Percentiles rank a stretch among this genome's conserved stretches.
phyloP scores from a whole-genome alignment of 2,113 vertebrate genomes.

The Aspidoscelis tigris region DNA sequence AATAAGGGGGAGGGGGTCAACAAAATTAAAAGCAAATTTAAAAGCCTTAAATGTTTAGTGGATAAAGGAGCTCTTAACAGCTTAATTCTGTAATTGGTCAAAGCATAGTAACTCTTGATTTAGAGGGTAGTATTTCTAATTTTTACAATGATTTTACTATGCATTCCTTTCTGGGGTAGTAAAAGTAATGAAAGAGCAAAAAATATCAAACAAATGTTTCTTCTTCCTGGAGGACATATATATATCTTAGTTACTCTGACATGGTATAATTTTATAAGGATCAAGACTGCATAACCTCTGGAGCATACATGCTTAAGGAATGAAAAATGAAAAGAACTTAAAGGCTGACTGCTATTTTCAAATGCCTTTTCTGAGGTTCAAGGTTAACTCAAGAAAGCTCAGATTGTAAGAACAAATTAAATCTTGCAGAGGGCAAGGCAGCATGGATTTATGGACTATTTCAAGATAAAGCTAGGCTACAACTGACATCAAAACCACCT shows the following conservation, averaged over 20 bases:
- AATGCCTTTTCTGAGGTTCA: not conserved
- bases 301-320: not conserved
- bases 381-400: not conserved
- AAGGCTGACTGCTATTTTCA: not conserved
- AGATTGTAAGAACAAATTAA: not conserved
- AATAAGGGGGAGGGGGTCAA: not conserved
- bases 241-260: not conserved
- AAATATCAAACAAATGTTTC: no score
- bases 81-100: no score
- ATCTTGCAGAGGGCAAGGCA: not conserved
- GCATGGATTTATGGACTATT: not conserved
- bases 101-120: no score
- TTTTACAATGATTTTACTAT: no score
- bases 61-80: no score
- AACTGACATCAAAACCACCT: not conserved
- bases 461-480: conserved; percentile 1
- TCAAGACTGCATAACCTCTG: no score
- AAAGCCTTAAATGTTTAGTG: not conserved
- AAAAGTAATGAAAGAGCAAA: no score
- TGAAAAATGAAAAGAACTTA: not conserved
- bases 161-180: no score
- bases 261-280: not conserved
- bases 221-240: not conserved
- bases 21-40: not conserved
- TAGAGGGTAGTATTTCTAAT: no score